Base-by-base conservation (phyloP, 1,140 invertebrate species). In the Musca vetustissima region DNA sequence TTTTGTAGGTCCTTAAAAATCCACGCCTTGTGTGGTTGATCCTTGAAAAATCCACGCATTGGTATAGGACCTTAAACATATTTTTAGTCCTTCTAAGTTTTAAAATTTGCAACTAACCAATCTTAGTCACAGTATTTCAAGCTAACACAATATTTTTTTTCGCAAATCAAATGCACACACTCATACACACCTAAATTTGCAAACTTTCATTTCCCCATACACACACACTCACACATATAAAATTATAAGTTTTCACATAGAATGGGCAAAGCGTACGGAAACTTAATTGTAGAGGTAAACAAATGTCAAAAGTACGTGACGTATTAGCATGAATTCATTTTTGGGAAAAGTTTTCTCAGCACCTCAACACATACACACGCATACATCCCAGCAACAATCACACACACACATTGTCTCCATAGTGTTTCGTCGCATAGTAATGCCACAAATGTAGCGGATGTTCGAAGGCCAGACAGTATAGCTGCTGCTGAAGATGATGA, bases 281-380 rank as follows among this genome's bases (percentile, higher is more conserved):
- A 61, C 57, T 36, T 61, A 61, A 61, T 61, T 61, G 57, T 36
- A 61, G 57, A 61, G 28, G 57, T 61, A 61, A 61, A 61, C 57
- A 61, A 61, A 61, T 61, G 57, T 61, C 57, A 36, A 61, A 61
- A 61, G 36, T 61, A 61, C 57, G 57, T 61, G 57, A 61, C 57
- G 28, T 61, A 61, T 61, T 61, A 61, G 55, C 8, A 22, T 52
- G 49, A 19, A 22, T 52, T 52, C 21, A 19, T 52, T 43, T 43
- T 43, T 43, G 36, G 28, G 36, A 43, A 43, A 43, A 43, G 36
- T 43, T 43, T 6, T 43, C 36, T 43, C 36, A 43, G 36, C 36
- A 43, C 36, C 36, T 43, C 9, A 13, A 1, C 36, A 52, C 1
- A 19, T 9, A 52, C 21, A 52, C 49, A 52, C 13, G 0, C n/a